phyloP scores from a whole-genome alignment of 2,888 invertebrate genomes.

The Gryllus longicercus region DNA sequence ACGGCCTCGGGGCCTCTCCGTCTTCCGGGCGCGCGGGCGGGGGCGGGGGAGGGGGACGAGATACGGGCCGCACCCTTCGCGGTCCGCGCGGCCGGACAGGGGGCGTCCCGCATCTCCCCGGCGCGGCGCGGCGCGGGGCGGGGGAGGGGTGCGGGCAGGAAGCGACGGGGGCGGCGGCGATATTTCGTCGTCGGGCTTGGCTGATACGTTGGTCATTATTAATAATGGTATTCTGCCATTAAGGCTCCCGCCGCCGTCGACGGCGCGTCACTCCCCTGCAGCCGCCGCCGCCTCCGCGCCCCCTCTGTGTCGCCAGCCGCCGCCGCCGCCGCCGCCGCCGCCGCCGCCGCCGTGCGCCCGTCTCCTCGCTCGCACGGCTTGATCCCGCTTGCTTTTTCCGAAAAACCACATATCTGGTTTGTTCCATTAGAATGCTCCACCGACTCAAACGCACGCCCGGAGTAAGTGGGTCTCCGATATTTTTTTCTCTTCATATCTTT shows the following conservation, averaged over 20 bases:
- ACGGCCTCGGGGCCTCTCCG: background rate
- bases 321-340: background rate
- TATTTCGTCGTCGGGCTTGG: slow-evolving; percentile 37
- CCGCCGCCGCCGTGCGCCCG: background rate
- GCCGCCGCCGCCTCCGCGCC: background rate
- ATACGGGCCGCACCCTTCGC: background rate
- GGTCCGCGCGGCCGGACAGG: background rate
- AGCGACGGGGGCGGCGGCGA: slow-evolving; percentile 28
- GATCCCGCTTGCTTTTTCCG: slow-evolving; percentile 23
- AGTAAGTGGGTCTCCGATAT: slow-evolving; percentile 2
- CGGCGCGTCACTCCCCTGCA: slow-evolving; percentile 31
- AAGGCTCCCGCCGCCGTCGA: slow-evolving; percentile 34
- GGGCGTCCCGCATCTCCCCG: background rate
- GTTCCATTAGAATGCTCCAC: slow-evolving; percentile 33
- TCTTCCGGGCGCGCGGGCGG: background rate
- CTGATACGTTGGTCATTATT: slow-evolving; percentile 40
- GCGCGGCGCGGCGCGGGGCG: background rate
- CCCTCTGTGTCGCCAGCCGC: background rate
- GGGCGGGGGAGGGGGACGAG: background rate
- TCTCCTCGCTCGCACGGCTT: background rate
- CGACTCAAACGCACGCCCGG: slow-evolving; percentile 20
- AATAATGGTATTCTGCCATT: slow-evolving; percentile 43
- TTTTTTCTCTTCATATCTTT: slow-evolving; percentile 24
- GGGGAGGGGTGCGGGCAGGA: background rate
- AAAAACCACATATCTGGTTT: slow-evolving; percentile 33